These are phyloP conservation scores for Probosciger aterrimus DNA, from an alignment of 2,113 vertebrate genomes.

Conservation along the genomic window DNA sequence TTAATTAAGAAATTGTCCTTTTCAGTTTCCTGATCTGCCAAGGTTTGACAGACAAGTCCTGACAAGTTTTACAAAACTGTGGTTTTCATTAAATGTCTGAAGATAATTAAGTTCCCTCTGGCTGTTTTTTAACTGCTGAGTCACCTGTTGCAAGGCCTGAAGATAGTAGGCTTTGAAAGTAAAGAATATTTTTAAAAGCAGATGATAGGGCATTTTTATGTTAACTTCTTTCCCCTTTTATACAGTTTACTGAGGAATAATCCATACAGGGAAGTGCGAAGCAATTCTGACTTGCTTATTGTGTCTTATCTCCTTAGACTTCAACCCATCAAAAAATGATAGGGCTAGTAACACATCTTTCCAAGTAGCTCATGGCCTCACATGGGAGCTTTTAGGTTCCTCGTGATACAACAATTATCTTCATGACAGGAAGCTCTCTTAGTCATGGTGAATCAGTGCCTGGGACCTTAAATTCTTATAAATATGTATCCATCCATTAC, in stretches of 20 bases:
- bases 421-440: not conserved
- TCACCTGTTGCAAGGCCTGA: not conserved
- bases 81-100: not conserved
- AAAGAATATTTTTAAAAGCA: not conserved
- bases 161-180: not conserved
- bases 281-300: not conserved
- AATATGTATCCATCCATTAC: not conserved
- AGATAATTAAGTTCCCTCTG: not conserved
- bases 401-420: not conserved
- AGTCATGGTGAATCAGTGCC: not conserved
- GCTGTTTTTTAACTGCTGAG: not conserved
- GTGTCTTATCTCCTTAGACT: not conserved
- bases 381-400: not conserved
- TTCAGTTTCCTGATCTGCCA: not conserved
- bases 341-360: not conserved
- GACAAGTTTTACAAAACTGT: not conserved
- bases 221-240: not conserved
- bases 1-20: not conserved
- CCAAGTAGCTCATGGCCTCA: not conserved
- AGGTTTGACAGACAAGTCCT: not conserved
- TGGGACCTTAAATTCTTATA: not conserved
- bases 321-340: not conserved
- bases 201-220: not conserved
- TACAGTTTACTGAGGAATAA: not conserved
- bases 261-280: not conserved